Base-by-base conservation (phyloP, 2,888 invertebrate genomes). In the Conops quadrifasciatus region DNA sequence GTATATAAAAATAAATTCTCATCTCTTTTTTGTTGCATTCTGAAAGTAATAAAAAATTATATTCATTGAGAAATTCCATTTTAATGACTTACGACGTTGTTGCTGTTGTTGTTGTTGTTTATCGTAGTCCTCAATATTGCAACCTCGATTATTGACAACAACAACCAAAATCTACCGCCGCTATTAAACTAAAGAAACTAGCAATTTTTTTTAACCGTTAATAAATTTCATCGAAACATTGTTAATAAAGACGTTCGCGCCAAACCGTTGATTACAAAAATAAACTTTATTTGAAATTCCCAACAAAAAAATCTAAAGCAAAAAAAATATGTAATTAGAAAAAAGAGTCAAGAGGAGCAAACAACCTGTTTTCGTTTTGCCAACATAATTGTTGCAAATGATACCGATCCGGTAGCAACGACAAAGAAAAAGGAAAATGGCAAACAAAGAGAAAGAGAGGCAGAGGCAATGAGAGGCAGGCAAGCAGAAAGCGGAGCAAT, bases 361-460 rank as follows among this genome's bases (percentile, higher is more conserved):
- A 58, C 15, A 58, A 58, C 58, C 9, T 16, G 60, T 62, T 43
- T 58, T 21, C 21, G 36, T 21, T n/a, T n/a, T 62, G 19, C 30
- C 13, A 30, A 26, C 56, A 19, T 56, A 66, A 66, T 66, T 66
- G 66, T 56, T 66, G 66, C 66, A 66, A 66, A 66, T 66, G 56
- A 65, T 51, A 28, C 36, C 21, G 43, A 47, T 45, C 45, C 21
- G 7, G 30, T 60, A 36, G 30, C 26, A 19, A 36, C 36, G 28
- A 59, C 19, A 60, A 19, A 30, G 28, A 60, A 60, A 47, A 63
- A 63, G 16, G 16, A 36, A 36, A 36, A 21, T 11, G 2, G 56
- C 0, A 21, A 21, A 63, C 43, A 4, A 63, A 21, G 28, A 45
- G 19, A 13, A 63, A 21, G 28, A 63, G 13, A 2, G 21, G 24